A percentile compares a stretch with the other conserved stretches of the same genome.
Evolutionary conservation across 2,888 invertebrate species (phyloP).

Genomic region (Euplagia quadripunctaria): DNA sequence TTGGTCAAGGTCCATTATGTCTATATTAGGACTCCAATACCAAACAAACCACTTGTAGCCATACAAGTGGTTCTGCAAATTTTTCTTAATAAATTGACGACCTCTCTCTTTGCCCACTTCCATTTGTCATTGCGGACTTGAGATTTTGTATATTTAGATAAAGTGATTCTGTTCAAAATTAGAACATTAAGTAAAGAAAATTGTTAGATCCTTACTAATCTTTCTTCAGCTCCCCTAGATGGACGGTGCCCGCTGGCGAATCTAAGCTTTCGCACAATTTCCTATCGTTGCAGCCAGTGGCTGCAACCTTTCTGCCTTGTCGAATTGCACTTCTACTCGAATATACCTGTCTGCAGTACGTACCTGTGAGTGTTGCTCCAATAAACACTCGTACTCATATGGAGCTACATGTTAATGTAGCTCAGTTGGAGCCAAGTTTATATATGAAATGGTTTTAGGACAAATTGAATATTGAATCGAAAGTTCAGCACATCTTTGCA

Average conservation of each 20-base stretch:
- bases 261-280: slow-evolving; percentile 70
- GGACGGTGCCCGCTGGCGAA: slow-evolving; percentile 61
- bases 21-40: too few relatives aligned
- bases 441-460: too few relatives aligned
- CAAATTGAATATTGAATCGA: too few relatives aligned
- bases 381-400: background rate
- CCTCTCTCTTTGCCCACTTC: too few relatives aligned
- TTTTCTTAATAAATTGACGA: too few relatives aligned
- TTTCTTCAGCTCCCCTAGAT: slow-evolving; percentile 43
- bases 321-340: slow-evolving; percentile 32
- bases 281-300: slow-evolving; percentile 48
- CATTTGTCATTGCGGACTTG: too few relatives aligned
- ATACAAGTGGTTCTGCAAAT: too few relatives aligned
- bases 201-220: slow-evolving; percentile 47
- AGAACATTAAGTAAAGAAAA: background rate
- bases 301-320: slow-evolving; percentile 51
- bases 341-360: slow-evolving; percentile 7
- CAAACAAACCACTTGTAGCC: too few relatives aligned
- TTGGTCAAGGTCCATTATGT: too few relatives aligned
- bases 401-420: background rate
- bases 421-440: background rate
- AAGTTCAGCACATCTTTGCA: too few relatives aligned
- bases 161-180: background rate
- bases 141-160: too few relatives aligned
- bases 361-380: background rate